Base-by-base conservation (phyloP, 2,113 vertebrate genomes). In the Athene noctua region DNA sequence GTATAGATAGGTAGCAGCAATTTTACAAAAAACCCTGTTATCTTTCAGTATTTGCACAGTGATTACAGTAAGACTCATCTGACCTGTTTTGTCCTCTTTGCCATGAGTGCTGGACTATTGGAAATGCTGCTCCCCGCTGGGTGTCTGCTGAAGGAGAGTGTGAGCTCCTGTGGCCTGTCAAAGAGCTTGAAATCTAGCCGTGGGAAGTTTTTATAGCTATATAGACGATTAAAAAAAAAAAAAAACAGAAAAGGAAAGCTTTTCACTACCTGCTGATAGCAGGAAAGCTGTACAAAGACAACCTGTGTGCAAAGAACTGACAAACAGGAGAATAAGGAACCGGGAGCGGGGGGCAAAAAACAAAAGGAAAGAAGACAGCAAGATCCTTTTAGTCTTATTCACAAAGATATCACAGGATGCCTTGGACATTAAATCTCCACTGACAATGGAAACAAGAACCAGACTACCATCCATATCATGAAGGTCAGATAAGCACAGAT, bases 51-150 rank as follows among this genome's bases (percentile, higher is more conserved):
- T 77, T 93, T 23, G 40, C 18, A 84, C 5, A 59, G 34, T 20
- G 38, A 70, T 83, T 80, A 87, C 9, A 62, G 12, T 36, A 55
- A 86, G 40, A 90, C 9, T 71, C 62, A 91, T 93, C 95, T 92
- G 72, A 99, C 99, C 99, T 99, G 99, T 96, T 99, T 99, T 21
- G 99, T 99, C 97, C 99, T 99, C 96, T 99, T 99, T 78, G 99
- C 99, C 98, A 99, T 98, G 25, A 99, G 98, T 15, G 99, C 99
- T 67, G 99, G 99, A 93, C 99, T 99, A 96, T 98, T 99, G 97
- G 98, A 98, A 95, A 98, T 96, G 95, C 97, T 99, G 94, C 97
- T 98, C 84, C 98, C 98, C 63, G 98, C 96, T 70, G 98, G 88
- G 70, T 98, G 98, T 96, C 97, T 98, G 97, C 96, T 98, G 68